Percentiles rank a stretch among this genome's conserved stretches.
Conservation (phyloP, 1,140 invertebrate species). For the Lepidurus packardi region DNA sequence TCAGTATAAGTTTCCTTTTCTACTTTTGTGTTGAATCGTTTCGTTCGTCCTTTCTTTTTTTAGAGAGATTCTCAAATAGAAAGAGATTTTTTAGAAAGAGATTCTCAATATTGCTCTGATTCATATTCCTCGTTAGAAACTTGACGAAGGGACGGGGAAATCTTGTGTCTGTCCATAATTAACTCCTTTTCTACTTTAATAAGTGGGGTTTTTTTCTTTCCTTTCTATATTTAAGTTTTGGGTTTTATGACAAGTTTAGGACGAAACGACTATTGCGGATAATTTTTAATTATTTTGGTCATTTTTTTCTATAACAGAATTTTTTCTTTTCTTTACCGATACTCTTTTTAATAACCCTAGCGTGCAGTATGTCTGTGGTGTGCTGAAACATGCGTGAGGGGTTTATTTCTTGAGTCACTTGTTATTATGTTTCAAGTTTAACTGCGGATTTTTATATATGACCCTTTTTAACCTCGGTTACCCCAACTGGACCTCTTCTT, state of each 20-base stretch:
- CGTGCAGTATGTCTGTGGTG: background rate
- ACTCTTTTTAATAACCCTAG: constrained; percentile 15
- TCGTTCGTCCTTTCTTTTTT: constrained; percentile 30
- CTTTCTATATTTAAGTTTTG: background rate
- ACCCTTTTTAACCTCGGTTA: background rate
- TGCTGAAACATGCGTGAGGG: background rate
- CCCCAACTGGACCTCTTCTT: constrained; percentile 36
- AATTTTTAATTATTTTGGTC: background rate
- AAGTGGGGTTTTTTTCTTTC: constrained; percentile 4
- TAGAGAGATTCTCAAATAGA: no score
- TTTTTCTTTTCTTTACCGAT: constrained; percentile 23
- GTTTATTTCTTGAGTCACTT: background rate
- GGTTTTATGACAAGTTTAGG: background rate
- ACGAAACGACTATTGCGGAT: background rate
- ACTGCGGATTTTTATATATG: background rate
- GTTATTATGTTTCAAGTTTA: constrained; percentile 6
- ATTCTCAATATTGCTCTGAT: constrained; percentile 29
- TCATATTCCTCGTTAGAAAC: constrained; percentile 7
- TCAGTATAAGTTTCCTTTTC: constrained; percentile 24
- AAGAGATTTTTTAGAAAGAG: no score
- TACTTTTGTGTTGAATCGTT: constrained; percentile 28
- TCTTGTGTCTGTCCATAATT: background rate
- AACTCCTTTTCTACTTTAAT: background rate
- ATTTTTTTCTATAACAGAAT: background rate
- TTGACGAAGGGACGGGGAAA: background rate